Conservation (phyloP, 2,113 vertebrate species). For the Neomonachus schauinslandi region DNA sequence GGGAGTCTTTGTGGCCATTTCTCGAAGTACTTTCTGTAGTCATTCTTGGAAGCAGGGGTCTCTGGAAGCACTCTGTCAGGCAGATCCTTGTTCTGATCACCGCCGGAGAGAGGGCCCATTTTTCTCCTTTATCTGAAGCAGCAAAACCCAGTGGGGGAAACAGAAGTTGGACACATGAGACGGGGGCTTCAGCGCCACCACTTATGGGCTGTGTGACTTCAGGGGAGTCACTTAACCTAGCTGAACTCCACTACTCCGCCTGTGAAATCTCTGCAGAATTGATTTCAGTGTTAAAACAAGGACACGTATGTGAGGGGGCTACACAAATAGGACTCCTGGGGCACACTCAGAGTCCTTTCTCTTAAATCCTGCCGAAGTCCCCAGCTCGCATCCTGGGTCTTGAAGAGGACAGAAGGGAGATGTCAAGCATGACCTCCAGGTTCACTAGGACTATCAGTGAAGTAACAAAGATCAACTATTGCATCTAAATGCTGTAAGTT, state of each 20-base stretch:
- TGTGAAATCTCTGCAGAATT: not conserved
- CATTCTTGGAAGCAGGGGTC: not conserved
- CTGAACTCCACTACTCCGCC: not conserved
- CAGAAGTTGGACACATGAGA: too few species aligned
- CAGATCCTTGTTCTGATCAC: not conserved
- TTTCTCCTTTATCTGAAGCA: not conserved
- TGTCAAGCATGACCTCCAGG: too few species aligned
- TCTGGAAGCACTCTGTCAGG: not conserved
- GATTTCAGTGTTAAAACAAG: not conserved
- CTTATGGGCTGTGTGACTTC: not conserved
- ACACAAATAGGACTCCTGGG: fast-evolving
- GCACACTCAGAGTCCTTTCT: not conserved
- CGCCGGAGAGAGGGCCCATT: too few species aligned
- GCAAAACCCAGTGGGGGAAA: not conserved
- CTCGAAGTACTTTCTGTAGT: not conserved
- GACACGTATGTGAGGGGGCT: not conserved
- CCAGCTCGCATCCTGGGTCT: not conserved
- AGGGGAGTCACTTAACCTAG: not conserved
- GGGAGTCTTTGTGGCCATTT: not conserved
- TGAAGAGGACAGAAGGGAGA: too few species aligned
- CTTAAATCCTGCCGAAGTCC: too few species aligned
- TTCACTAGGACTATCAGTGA: not conserved
- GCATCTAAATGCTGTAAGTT: not conserved
- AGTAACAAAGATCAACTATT: not conserved
- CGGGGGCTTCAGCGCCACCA: not conserved